Percentiles rank a stretch among this genome's conserved stretches.
Conservation (phyloP, 2,888 invertebrate genomes). For the Hipparchia sbordonii region DNA sequence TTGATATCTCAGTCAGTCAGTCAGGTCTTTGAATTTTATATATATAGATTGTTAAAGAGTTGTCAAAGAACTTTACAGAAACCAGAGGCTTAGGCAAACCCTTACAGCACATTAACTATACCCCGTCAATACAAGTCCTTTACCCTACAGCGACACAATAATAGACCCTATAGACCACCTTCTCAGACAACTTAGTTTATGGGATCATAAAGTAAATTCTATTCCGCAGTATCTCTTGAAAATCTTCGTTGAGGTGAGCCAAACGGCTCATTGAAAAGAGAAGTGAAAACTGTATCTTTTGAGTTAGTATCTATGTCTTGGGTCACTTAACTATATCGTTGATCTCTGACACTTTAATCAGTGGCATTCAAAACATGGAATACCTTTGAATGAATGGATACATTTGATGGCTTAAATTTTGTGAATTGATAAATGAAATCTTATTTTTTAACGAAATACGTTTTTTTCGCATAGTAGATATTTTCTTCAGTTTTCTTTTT, state of each 20-base stretch:
- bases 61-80: neutral
- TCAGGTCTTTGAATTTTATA: no score
- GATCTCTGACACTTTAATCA: no score
- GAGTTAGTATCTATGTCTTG: neutral
- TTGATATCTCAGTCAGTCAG: no score
- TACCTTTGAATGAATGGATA: no score
- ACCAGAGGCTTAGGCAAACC: neutral
- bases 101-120: neutral
- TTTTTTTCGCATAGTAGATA: no score
- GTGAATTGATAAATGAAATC: no score
- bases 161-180: neutral
- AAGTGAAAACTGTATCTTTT: neutral
- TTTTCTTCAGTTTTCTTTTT: no score
- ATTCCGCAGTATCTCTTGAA: constrained; percentile 33
- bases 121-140: constrained; percentile 13
- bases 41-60: no score
- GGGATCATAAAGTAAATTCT: constrained; percentile 24
- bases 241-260: constrained; percentile 6
- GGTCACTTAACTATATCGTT: neutral
- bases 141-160: constrained; percentile 11
- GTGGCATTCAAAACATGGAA: no score
- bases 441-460: no score
- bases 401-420: no score
- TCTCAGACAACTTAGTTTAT: constrained; percentile 19
- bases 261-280: neutral